A percentile compares a stretch with the other conserved stretches of the same genome.
Evolutionary conservation across 2,797 vertebrate species (phyloP).

Genomic region (Coregonus ussuriensis): DNA sequence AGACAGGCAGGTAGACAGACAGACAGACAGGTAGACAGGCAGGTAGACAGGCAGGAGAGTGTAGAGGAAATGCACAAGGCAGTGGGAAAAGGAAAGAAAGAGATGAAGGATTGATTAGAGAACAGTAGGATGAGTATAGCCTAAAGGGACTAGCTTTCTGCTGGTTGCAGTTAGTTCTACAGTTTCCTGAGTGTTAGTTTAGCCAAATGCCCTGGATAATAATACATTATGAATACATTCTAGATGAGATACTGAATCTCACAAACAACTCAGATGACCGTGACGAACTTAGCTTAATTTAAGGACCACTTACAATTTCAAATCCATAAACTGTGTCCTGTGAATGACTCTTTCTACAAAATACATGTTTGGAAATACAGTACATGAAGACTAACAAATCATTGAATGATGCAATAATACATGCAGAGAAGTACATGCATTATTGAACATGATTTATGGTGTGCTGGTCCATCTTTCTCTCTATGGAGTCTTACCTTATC

Average conservation of each 20-base stretch:
- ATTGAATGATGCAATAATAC: no score
- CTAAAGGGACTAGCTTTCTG: slow-evolving; percentile 10
- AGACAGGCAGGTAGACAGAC: no score
- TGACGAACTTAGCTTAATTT: slow-evolving; percentile 30
- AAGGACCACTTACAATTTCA: no score
- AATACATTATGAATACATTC: slow-evolving; percentile 5
- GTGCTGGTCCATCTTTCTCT: no score
- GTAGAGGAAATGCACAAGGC: neutral
- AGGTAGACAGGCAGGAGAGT: neutral
- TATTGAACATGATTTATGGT: no score
- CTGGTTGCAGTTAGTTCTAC: neutral
- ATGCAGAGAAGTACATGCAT: no score
- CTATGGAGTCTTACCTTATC: no score
- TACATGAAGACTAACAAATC: no score
- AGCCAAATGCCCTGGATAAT: slow-evolving; percentile 21
- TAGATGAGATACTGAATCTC: slow-evolving; percentile 14
- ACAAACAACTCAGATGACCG: slow-evolving; percentile 8
- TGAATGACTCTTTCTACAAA: neutral
- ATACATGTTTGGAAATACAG: no score
- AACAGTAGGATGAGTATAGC: slow-evolving; percentile 2
- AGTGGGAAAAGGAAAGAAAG: neutral
- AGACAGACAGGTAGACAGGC: no score
- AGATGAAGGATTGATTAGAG: slow-evolving; percentile 1
- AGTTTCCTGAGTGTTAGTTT: slow-evolving; percentile 34
- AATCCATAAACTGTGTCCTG: neutral